phyloP scores from a whole-genome alignment of 2,888 invertebrate genomes.

The Meta bourneti region DNA sequence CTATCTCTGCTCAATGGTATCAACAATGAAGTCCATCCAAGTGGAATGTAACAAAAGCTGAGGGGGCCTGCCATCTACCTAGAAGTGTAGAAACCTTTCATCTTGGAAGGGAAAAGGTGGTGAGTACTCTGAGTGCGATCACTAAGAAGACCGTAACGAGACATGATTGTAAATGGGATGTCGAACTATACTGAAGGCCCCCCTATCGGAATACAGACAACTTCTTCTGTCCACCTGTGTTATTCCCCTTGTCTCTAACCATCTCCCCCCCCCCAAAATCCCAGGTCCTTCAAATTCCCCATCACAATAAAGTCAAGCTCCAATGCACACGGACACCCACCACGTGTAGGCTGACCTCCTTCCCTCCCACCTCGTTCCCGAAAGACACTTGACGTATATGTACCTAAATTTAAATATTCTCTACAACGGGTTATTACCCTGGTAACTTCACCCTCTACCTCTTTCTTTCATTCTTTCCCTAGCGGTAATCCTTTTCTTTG shows the following conservation, averaged over 20 bases:
- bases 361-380: constrained; percentile 2
- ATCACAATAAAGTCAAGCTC: constrained; percentile 33
- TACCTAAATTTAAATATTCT: constrained; percentile 69
- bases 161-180: too few relatives aligned
- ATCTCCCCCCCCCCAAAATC: too few relatives aligned
- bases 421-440: constrained; percentile 74
- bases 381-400: constrained; percentile 8
- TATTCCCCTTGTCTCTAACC: background rate
- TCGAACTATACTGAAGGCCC: too few relatives aligned
- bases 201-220: too few relatives aligned
- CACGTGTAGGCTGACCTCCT: constrained; percentile 21
- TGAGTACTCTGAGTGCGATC: too few relatives aligned
- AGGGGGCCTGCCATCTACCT: too few relatives aligned
- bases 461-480: constrained; percentile 62
- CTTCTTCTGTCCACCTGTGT: background rate
- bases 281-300: background rate
- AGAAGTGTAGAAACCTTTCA: too few relatives aligned
- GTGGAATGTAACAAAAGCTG: too few relatives aligned
- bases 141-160: too few relatives aligned
- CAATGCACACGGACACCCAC: background rate
- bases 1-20: too few relatives aligned
- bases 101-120: too few relatives aligned
- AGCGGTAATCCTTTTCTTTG: constrained; percentile 75
- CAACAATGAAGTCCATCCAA: too few relatives aligned
- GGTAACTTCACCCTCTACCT: constrained; percentile 46